Conservation (phyloP, 2,797 vertebrate genomes). For the Enteromius argenteus region DNA sequence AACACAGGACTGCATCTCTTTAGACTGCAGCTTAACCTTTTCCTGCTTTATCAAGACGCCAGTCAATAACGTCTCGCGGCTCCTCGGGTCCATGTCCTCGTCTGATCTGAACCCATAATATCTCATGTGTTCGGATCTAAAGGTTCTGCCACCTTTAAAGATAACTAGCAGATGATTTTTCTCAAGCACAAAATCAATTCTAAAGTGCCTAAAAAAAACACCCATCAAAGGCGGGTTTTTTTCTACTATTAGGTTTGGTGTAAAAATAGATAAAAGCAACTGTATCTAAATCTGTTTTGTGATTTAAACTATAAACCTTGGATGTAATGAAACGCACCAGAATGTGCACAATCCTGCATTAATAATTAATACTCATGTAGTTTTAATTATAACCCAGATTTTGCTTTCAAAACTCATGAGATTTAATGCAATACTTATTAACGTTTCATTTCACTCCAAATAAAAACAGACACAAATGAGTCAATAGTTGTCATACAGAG, state of each 20-base stretch:
- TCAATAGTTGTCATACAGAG: not conserved
- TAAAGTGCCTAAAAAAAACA: not conserved
- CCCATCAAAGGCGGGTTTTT: not conserved
- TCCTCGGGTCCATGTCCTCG: conserved; percentile 38
- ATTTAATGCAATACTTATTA: not conserved
- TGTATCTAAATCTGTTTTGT: not conserved
- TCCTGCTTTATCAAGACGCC: conserved; percentile 56
- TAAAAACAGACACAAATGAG: not conserved
- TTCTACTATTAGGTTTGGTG: not conserved
- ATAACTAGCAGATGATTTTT: not conserved
- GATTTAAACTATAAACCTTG: not conserved
- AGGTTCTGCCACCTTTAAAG: conserved; percentile 43
- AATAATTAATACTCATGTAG: not conserved
- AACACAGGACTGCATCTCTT: not conserved
- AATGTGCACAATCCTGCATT: not conserved
- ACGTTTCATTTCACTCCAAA: not conserved
- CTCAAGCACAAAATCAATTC: not conserved
- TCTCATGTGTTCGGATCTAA: not conserved
- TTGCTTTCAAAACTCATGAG: not conserved
- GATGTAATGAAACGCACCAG: not conserved
- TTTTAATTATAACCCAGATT: conserved; percentile 11
- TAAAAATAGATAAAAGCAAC: not conserved
- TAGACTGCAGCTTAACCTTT: conserved; percentile 46
- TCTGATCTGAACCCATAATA: not conserved
- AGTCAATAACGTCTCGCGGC: conserved; percentile 55